A percentile compares a stretch with the other conserved stretches of the same genome.
phyloP scores from a whole-genome alignment of 2,888 invertebrate species.

The Drosophila tripunctata region DNA sequence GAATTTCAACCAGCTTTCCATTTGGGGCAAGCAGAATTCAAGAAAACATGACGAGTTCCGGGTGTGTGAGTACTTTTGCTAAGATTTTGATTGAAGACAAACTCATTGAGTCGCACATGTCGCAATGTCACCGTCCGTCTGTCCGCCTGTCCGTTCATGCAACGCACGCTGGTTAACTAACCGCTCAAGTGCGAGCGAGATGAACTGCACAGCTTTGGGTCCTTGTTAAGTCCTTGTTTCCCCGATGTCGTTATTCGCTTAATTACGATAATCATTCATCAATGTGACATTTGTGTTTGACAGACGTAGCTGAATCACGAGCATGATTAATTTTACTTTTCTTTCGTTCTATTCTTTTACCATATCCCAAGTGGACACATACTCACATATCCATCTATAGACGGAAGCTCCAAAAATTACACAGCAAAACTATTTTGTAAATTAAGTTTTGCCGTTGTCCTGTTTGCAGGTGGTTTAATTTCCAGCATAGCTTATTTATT shows the following conservation, averaged over 20 bases:
- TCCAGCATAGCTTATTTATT: neutral
- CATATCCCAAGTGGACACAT: constrained; percentile 21
- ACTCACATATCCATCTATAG: neutral
- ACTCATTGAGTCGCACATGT: constrained; percentile 54
- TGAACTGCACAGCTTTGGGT: neutral
- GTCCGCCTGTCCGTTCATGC: no score
- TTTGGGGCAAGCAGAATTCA: constrained; percentile 21
- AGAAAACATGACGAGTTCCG: neutral
- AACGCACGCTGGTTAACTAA: neutral
- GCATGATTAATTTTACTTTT: constrained; percentile 60
- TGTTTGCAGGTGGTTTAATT: constrained; percentile 21
- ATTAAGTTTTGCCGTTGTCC: constrained; percentile 5
- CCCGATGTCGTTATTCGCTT: constrained; percentile 70
- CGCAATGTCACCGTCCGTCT: constrained; percentile 64
- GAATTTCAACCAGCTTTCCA: constrained; percentile 47
- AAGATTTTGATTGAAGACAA: constrained; percentile 50
- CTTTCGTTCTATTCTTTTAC: neutral
- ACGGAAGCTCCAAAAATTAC: constrained; percentile 17
- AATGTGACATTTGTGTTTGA: constrained; percentile 80
- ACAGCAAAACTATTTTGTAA: constrained; percentile 39
- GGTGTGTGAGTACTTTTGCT: neutral
- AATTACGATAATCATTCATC: constrained; percentile 80
- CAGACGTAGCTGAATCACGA: constrained; percentile 73
- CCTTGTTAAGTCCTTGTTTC: constrained; percentile 32
- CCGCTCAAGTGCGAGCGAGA: neutral